These are phyloP conservation scores for Acronicta alni DNA, from an alignment of 2,888 invertebrate genomes.

Conservation along the genomic window DNA sequence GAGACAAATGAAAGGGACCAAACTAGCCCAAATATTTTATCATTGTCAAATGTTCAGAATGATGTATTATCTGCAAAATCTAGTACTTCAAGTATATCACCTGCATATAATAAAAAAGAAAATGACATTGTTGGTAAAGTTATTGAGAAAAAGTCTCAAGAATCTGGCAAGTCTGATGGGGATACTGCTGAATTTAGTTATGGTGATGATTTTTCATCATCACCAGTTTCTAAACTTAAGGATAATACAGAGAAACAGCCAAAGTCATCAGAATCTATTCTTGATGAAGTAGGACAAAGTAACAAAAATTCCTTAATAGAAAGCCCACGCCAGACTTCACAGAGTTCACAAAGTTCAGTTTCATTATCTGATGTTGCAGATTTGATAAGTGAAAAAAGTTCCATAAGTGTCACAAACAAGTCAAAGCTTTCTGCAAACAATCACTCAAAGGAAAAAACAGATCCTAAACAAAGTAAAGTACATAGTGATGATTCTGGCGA, in stretches of 20 bases:
- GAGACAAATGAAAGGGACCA: constrained; percentile 51
- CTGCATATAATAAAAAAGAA: constrained; percentile 63
- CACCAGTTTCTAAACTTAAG: constrained; percentile 66
- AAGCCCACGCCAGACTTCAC: constrained; percentile 73
- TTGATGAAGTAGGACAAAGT: constrained; percentile 57
- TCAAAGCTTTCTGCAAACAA: constrained; percentile 53
- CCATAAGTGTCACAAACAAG: constrained; percentile 61
- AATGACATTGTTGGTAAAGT: constrained; percentile 47
- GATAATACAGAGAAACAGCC: constrained; percentile 49
- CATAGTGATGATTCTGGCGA: constrained; percentile 81
- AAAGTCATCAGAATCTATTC: constrained; percentile 45
- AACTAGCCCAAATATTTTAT: constrained; percentile 22
- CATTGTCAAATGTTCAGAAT: constrained; percentile 36
- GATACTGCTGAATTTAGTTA: constrained; percentile 79
- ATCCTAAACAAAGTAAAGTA: constrained; percentile 61
- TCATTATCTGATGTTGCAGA: constrained; percentile 85
- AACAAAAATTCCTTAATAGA: constrained; percentile 62
- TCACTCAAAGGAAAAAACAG: constrained; percentile 59
- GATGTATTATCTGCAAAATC: constrained; percentile 59
- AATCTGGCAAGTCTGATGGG: constrained; percentile 68
- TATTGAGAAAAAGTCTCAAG: constrained; percentile 60
- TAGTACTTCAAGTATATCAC: constrained; percentile 65
- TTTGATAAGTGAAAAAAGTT: constrained; percentile 80
- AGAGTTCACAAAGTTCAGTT: constrained; percentile 78
- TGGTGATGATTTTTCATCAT: constrained; percentile 80